Percentiles rank a stretch among this genome's conserved stretches.
phyloP scores from a whole-genome alignment of 2,113 vertebrate species.

The Romanogobio albipinnatus region DNA sequence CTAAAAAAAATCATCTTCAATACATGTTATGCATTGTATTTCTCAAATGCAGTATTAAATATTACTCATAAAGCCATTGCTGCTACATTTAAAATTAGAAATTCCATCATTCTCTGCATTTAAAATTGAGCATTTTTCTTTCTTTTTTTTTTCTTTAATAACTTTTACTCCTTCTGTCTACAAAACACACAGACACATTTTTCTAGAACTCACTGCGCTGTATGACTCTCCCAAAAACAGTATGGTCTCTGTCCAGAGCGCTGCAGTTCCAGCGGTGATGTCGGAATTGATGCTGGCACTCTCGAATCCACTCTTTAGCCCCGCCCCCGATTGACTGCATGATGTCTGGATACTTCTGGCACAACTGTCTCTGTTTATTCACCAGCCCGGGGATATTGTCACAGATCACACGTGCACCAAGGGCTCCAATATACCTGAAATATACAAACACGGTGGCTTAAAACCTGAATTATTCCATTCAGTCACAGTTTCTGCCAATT shows the following conservation, averaged over 20 bases:
- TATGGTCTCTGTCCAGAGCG: slow-evolving; percentile 95
- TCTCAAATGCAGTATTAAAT: too few species aligned
- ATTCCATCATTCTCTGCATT: too few species aligned
- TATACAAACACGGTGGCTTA: slow-evolving; percentile 5
- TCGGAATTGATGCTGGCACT: slow-evolving; percentile 97
- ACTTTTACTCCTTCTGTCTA: neutral
- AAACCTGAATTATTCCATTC: slow-evolving; percentile 7
- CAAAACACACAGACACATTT: slow-evolving; percentile 6
- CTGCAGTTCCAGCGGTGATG: slow-evolving; percentile 99
- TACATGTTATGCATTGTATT: too few species aligned
- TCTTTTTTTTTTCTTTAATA: neutral
- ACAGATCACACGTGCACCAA: slow-evolving; percentile 94
- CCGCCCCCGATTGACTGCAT: slow-evolving; percentile 97
- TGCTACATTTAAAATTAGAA: too few species aligned
- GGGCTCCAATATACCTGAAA: slow-evolving; percentile 92
- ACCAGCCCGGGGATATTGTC: slow-evolving; percentile 96
- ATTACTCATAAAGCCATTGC: too few species aligned
- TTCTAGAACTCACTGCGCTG: slow-evolving; percentile 86
- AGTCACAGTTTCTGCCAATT: neutral
- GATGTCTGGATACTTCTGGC: slow-evolving; percentile 94
- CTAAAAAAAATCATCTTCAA: too few species aligned
- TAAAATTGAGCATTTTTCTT: neutral
- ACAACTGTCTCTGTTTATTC: slow-evolving; percentile 94
- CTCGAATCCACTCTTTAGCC: slow-evolving; percentile 95
- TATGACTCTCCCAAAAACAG: slow-evolving; percentile 94